Base-by-base conservation (phyloP, 2,888 invertebrate species). In the Cephus rjabovi region DNA sequence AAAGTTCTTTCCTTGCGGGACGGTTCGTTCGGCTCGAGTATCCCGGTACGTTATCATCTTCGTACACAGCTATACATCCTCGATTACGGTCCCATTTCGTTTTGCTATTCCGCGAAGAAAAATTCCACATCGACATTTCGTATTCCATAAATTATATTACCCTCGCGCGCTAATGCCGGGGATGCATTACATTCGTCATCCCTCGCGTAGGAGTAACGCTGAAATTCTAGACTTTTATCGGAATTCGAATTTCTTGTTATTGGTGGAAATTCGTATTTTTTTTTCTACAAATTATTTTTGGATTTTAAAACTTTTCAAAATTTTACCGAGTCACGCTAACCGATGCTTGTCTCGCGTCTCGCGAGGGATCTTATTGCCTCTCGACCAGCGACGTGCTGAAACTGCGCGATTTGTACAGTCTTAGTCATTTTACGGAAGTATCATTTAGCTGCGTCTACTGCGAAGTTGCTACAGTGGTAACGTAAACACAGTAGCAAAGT, bases 81-180 rank as follows among this genome's bases (percentile, higher is more conserved):
- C 56, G 56, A 56, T 56, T 9, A 56, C 9, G 9, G 56, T 56
- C 2, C 9, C 23, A 56, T 56, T 56, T 56, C 23, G 6, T 23
- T 56, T 56, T 56, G 23, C 56, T 56, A 0, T 23, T 23, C 56
- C 9, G 56, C 23, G 56, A 56, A 23, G 56, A 56, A 79, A 76
- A 77, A 79, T 81, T 82, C 81, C 80, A 80, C 81, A 81, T 83
- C 85, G 83, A 85, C 83, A 86, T 80, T 81, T 82, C 83, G 82
- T 83, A 81, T 79, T 77, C 79, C 76, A 70, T 81, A 79, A 82
- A 86, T 86, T 85, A 85, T 81, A 83, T 84, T 83, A 81, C 73
- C 76, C 75, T 76, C 76, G 76, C 74, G 79, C 79, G 77, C 75
- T 80, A 83, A 81, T 79, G 79, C 76, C 77, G 82, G 80, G 80